Evolutionary conservation across 2,113 vertebrate genomes (phyloP).

Genomic region (Menidia beryllina): DNA sequence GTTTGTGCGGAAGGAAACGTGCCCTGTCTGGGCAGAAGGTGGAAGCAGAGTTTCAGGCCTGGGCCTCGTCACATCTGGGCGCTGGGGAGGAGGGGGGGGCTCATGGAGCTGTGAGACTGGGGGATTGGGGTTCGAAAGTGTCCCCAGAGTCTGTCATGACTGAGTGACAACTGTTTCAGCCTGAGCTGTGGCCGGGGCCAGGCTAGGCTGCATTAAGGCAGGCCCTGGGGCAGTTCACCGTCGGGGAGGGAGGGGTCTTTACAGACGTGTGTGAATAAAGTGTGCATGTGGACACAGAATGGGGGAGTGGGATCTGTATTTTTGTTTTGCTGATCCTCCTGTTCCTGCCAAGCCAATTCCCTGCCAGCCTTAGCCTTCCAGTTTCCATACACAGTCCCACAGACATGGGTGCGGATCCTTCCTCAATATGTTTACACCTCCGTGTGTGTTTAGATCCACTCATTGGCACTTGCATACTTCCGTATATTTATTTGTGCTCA

Average conservation of each 20-base stretch:
- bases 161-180: conserved; percentile 94
- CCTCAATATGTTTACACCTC: conserved; percentile 53
- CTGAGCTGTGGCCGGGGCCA: conserved; percentile 86
- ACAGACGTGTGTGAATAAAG: conserved; percentile 49
- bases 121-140: conserved; percentile 51
- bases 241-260: conserved; percentile 82
- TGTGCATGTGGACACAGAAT: conserved; percentile 20
- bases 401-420: conserved; percentile 45
- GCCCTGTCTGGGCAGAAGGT: conserved; percentile 57
- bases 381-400: conserved; percentile 1
- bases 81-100: conserved; percentile 40
- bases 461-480: conserved; percentile 55
- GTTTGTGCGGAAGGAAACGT: conserved; percentile 67
- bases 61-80: conserved; percentile 54
- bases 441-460: conserved; percentile 74
- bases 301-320: conserved; percentile 22
- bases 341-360: no score
- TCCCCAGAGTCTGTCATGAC: conserved; percentile 76
- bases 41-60: conserved; percentile 68
- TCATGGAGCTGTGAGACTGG: conserved; percentile 47
- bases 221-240: conserved; percentile 87
- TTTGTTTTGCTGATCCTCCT: conserved; percentile 27
- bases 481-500: conserved; percentile 65
- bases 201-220: conserved; percentile 48
- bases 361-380: conserved; percentile 9